These are phyloP conservation scores for Megaustenia siamemsis DNA, from an alignment of 2,888 invertebrate genomes.

Conservation along the genomic window DNA sequence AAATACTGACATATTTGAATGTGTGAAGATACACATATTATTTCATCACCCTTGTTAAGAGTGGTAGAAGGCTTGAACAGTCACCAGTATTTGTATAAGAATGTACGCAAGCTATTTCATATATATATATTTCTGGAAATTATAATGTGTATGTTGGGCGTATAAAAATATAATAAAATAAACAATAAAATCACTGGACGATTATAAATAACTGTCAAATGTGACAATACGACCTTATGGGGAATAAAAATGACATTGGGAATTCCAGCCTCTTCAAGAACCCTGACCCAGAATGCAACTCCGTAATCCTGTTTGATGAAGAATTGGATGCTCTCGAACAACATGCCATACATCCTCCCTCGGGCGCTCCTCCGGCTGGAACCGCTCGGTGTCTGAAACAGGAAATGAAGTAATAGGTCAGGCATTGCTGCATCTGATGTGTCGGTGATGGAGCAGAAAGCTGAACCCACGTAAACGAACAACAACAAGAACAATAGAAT, in stretches of 20 bases:
- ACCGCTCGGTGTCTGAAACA: constrained; percentile 36
- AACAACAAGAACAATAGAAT: too few species aligned
- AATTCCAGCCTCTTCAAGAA: constrained; percentile 90
- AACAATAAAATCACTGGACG: neutral
- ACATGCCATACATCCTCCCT: constrained; percentile 91
- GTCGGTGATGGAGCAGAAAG: neutral
- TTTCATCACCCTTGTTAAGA: too few species aligned
- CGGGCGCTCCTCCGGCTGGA: constrained; percentile 33
- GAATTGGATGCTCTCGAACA: constrained; percentile 95
- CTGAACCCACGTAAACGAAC: too few species aligned
- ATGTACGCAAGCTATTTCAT: too few species aligned
- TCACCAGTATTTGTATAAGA: too few species aligned
- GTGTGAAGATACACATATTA: too few species aligned
- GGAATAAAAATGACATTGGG: constrained; percentile 87
- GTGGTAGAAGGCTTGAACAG: too few species aligned
- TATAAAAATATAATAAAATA: too few species aligned
- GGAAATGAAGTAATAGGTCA: neutral
- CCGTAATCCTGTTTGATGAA: constrained; percentile 94
- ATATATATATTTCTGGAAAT: too few species aligned
- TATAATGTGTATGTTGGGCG: too few species aligned
- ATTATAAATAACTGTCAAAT: neutral
- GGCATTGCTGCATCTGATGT: neutral
- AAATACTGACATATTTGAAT: too few species aligned
- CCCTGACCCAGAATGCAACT: constrained; percentile 95
- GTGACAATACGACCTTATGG: constrained; percentile 93